Base-by-base conservation (phyloP, 2,797 vertebrate species). In the Limosa lapponica region DNA sequence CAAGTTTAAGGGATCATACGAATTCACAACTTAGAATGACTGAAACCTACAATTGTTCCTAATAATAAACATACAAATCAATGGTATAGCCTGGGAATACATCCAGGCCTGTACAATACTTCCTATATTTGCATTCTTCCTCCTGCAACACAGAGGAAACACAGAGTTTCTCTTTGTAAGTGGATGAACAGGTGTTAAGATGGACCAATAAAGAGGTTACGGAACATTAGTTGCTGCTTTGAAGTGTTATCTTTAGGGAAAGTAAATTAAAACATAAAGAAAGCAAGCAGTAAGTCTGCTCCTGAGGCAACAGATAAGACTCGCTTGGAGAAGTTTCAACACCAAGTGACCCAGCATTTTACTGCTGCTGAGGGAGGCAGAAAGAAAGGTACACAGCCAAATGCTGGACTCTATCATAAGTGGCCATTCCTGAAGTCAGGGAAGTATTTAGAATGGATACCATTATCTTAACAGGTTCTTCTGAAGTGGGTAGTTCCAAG, bases 181-280 rank as follows among this genome's bases (percentile, higher is more conserved):
- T 81, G 44, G 36, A 95, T 93, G 64, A 93, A 87, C 80, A 94
- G 59, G 70, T 92, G 73, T 94, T 95, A 85, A 88, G 77, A 71
- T 64, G 74, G 71, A 65, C 59, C 65, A 89, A 82, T 80, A 88
- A 93, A 87, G 77, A 87, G 62, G 75, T 80, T 86, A 95, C 75
- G 92, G 89, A 94, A 69, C 79, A 87, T 93, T 86, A 88, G 66
- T 87, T 95, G 87, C 73, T 92, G 52, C 62, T 96, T 82, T 82
- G 71, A 87, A 94, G 55, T 91, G 82, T 83, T 95, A 89, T 73
- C 79, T 95, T 85, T 67, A 73, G 48, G 54, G 64, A 93, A 94
- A 87, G 86, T 84, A 94, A 95, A 94, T 91, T 94, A 87, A 94
- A 94, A 90, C 39, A 77, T 70, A 96, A 93, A 93, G 80, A 78